phyloP scores from a whole-genome alignment of 92 coral and sea anemone genomes.

The Epizoanthus fatuus region DNA sequence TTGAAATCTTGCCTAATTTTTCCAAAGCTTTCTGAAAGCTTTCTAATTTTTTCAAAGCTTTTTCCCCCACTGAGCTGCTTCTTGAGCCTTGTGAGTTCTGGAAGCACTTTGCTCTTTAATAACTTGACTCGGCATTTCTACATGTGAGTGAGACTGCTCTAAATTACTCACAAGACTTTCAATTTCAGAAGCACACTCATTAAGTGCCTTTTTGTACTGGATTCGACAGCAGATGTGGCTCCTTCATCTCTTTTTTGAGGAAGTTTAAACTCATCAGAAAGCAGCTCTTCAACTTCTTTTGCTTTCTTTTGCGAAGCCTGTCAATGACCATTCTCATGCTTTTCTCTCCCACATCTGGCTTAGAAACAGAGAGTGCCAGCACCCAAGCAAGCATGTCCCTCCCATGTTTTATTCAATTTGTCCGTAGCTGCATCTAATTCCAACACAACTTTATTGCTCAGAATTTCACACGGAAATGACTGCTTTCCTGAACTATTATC shows the following conservation, averaged over 20 bases:
- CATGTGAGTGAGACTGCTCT: slow-evolving; percentile 12
- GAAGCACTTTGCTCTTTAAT: neutral
- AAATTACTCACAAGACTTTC: neutral
- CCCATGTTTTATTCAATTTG: slow-evolving; percentile 4
- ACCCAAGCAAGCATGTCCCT: slow-evolving; percentile 15
- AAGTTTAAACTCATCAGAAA: slow-evolving; percentile 9
- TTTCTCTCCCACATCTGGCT: slow-evolving; percentile 26
- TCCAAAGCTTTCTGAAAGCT: slow-evolving; percentile 26
- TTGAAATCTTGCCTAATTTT: slow-evolving; percentile 28
- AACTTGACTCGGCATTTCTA: neutral
- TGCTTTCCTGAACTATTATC: neutral
- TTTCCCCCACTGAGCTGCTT: no score
- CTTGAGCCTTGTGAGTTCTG: neutral
- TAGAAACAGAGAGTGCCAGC: slow-evolving; percentile 17
- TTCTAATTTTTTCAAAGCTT: no score
- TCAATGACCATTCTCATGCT: slow-evolving; percentile 2
- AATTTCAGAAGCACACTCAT: neutral
- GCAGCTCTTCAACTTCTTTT: neutral
- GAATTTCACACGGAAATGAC: neutral
- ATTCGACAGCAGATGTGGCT: no score
- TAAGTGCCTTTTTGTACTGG: neutral
- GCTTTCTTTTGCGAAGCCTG: neutral
- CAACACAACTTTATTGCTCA: slow-evolving; percentile 23
- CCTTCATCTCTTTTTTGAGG: neutral
- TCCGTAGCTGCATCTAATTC: slow-evolving; percentile 4